A percentile compares a stretch with the other conserved stretches of the same genome.
These are phyloP conservation scores for Asobara japonica DNA, from an alignment of 1,140 invertebrate species.

Conservation along the genomic window DNA sequence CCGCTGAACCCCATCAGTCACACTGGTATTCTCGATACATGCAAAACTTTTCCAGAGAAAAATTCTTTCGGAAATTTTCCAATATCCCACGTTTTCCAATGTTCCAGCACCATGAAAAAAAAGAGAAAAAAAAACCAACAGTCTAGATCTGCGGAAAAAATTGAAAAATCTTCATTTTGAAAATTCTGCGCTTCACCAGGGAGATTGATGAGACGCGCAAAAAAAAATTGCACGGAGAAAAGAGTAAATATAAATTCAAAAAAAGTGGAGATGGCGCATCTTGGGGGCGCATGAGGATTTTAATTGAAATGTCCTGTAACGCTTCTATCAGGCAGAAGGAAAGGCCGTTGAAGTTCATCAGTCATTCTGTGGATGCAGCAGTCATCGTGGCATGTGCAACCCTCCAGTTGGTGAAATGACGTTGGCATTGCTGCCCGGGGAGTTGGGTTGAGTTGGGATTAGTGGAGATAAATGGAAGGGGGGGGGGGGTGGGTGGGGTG, in stretches of 20 bases:
- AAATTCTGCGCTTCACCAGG: too few relatives aligned
- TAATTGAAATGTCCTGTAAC: conserved; percentile 33
- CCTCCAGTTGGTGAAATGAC: conserved; percentile 37
- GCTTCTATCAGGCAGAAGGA: conserved; percentile 38
- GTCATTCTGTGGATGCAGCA: conserved; percentile 38
- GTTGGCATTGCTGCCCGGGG: conserved; percentile 26
- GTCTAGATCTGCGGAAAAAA: too few relatives aligned
- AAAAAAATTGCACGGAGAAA: neutral
- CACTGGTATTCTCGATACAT: too few relatives aligned
- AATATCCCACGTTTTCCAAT: too few relatives aligned
- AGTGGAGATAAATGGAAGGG: neutral
- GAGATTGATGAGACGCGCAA: conserved; percentile 28
- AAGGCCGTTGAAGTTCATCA: conserved; percentile 44
- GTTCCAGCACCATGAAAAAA: too few relatives aligned
- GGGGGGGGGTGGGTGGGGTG: neutral
- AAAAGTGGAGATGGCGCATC: conserved; percentile 24
- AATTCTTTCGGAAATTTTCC: too few relatives aligned
- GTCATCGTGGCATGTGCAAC: conserved; percentile 38
- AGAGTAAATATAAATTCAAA: conserved; percentile 22
- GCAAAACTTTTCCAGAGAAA: too few relatives aligned
- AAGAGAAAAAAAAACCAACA: too few relatives aligned
- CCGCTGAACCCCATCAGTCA: too few relatives aligned
- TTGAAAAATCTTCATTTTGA: too few relatives aligned
- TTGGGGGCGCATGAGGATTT: conserved; percentile 31
- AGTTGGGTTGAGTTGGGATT: neutral